phyloP scores from a whole-genome alignment of 2,797 vertebrate species.

The Chanos chanos region DNA sequence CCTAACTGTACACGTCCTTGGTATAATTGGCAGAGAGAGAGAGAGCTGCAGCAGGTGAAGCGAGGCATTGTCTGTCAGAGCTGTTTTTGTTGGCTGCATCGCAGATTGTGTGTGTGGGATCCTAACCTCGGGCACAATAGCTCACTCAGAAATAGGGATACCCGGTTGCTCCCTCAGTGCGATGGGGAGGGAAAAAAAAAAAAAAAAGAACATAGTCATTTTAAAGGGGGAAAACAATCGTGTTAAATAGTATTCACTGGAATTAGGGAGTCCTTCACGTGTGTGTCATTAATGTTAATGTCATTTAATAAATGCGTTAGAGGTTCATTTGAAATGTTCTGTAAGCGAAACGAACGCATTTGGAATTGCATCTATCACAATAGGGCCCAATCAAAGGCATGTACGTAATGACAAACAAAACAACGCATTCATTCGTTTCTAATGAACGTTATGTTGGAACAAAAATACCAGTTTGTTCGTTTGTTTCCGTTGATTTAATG shows the following conservation, averaged over 20 bases:
- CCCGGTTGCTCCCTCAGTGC: slow-evolving; percentile 83
- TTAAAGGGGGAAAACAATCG: slow-evolving; percentile 90
- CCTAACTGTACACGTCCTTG: slow-evolving; percentile 96
- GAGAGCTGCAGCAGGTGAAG: slow-evolving; percentile 96
- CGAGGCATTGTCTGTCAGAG: slow-evolving; percentile 97
- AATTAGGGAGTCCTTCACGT: slow-evolving; percentile 83
- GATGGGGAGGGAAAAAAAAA: slow-evolving; percentile 1
- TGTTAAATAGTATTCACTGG: slow-evolving; percentile 90
- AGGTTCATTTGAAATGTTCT: slow-evolving; percentile 51
- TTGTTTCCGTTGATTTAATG: neutral
- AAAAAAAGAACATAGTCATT: slow-evolving; percentile 80
- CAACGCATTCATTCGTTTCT: neutral
- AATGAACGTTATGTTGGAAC: neutral
- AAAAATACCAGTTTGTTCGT: neutral
- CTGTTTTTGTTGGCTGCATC: slow-evolving; percentile 98
- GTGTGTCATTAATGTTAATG: slow-evolving; percentile 72
- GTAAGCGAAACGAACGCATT: slow-evolving; percentile 64
- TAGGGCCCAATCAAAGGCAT: slow-evolving; percentile 44
- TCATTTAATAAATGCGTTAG: slow-evolving; percentile 66
- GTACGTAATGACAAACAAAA: slow-evolving; percentile 35
- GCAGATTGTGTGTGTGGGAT: slow-evolving; percentile 99
- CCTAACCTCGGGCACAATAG: slow-evolving; percentile 96
- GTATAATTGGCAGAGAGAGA: slow-evolving; percentile 95
- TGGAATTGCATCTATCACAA: slow-evolving; percentile 59
- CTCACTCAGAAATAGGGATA: slow-evolving; percentile 90